Percentiles rank a stretch among this genome's conserved stretches.
Conservation (phyloP, 2,888 invertebrate species). For the Cantharis nigra region DNA sequence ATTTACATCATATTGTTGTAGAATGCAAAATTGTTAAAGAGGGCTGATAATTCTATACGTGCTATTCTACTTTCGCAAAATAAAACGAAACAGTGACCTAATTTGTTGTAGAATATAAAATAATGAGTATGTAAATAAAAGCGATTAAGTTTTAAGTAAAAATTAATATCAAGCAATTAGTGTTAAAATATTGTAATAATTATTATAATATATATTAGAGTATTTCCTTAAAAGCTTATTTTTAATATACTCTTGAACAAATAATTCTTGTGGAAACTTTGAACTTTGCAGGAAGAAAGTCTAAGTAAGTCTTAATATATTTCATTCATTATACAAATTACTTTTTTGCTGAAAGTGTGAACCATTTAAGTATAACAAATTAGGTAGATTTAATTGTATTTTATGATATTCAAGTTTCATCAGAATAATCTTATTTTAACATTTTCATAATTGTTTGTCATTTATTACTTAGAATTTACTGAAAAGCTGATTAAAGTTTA, state of each 20-base stretch:
- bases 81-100: not conserved
- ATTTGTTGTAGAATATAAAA: no score
- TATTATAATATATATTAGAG: no score
- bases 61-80: not conserved
- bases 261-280: not conserved
- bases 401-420: not conserved
- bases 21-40: no score
- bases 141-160: not conserved
- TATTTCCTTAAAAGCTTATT: not conserved
- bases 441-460: not conserved
- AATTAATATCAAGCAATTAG: not conserved
- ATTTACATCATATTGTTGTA: no score
- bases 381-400: not conserved
- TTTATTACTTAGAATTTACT: not conserved
- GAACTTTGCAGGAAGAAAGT: not conserved
- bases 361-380: not conserved
- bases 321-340: not conserved
- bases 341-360: not conserved
- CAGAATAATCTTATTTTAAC: not conserved
- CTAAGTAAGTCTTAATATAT: not conserved
- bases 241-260: not conserved
- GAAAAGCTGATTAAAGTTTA: not conserved
- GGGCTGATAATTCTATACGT: no score
- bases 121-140: no score
- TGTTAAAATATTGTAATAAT: not conserved